Conservation (phyloP, 2,888 invertebrate species). For the Acleris literana region DNA sequence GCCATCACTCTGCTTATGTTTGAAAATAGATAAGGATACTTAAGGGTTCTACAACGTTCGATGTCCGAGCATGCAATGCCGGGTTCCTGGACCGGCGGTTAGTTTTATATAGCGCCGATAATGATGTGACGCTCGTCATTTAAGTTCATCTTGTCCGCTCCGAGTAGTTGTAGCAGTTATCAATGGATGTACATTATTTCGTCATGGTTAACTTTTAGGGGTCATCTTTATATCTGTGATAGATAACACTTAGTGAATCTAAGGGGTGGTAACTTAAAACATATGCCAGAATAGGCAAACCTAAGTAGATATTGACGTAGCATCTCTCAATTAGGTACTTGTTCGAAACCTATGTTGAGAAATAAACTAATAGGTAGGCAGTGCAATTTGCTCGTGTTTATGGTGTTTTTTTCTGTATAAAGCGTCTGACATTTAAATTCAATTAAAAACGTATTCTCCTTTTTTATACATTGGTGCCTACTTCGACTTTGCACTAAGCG, state of each 20-base stretch:
- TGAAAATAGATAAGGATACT: slow-evolving; percentile 42
- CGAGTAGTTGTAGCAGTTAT: slow-evolving; percentile 16
- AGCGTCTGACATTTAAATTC: too few relatives aligned
- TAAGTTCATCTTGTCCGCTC: slow-evolving; percentile 33
- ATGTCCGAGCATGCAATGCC: slow-evolving; percentile 70
- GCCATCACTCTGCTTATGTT: slow-evolving; percentile 61
- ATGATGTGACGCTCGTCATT: slow-evolving; percentile 39
- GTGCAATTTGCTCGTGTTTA: too few relatives aligned
- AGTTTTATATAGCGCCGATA: slow-evolving; percentile 59
- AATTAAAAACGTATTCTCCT: too few relatives aligned
- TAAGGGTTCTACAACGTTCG: slow-evolving; percentile 54
- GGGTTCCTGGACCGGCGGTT: slow-evolving; percentile 48
- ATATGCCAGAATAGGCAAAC: too few relatives aligned
- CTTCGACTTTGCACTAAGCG: too few relatives aligned
- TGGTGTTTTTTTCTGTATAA: too few relatives aligned
- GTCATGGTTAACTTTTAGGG: slow-evolving; percentile 26
- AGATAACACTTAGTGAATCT: neutral
- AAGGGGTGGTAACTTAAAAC: neutral
- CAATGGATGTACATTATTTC: slow-evolving; percentile 16
- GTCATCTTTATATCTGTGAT: slow-evolving; percentile 13
- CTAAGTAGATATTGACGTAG: too few relatives aligned
- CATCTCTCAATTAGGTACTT: too few relatives aligned
- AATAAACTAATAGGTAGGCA: too few relatives aligned
- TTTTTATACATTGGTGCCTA: too few relatives aligned
- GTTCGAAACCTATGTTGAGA: too few relatives aligned